Evolutionary conservation across 1,140 invertebrate species (phyloP).

Genomic region (Zaprionus ghesquierei): DNA sequence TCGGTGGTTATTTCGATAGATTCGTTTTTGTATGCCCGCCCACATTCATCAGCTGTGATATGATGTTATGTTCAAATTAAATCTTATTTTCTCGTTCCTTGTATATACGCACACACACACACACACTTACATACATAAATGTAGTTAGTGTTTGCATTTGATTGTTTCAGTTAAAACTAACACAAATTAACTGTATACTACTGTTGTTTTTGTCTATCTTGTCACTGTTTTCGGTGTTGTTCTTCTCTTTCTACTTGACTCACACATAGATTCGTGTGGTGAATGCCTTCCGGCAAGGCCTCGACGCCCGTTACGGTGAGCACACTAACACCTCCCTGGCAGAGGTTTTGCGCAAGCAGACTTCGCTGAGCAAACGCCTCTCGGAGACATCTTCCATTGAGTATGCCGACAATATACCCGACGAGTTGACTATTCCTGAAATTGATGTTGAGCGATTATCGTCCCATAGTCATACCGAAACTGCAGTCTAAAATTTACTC

Average conservation of each 20-base stretch:
- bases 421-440: conserved; percentile 93
- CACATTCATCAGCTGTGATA: conserved; percentile 7
- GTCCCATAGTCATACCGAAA: conserved; percentile 96
- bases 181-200: conserved; percentile 30
- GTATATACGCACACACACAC: not conserved
- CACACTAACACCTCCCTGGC: conserved; percentile 94
- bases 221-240: conserved; percentile 70
- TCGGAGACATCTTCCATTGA: conserved; percentile 96
- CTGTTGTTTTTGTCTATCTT: conserved; percentile 57
- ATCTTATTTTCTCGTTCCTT: not conserved
- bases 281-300: conserved; percentile 99
- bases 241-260: conserved; percentile 60
- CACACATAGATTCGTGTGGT: conserved; percentile 96
- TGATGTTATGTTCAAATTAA: conserved; percentile 8
- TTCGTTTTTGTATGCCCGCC: no score
- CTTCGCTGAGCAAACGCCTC: conserved; percentile 93
- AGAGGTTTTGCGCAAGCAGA: conserved; percentile 95
- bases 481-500: conserved; percentile 89
- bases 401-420: conserved; percentile 93
- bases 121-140: not conserved
- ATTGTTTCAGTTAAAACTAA: conserved; percentile 32
- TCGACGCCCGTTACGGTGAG: conserved; percentile 96
- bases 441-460: conserved; percentile 95
- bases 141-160: conserved; percentile 28
- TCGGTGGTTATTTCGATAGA: no score